Percentiles rank a stretch among this genome's conserved stretches.
phyloP scores from a whole-genome alignment of 2,888 invertebrate species.

The Xylota sylvarum region DNA sequence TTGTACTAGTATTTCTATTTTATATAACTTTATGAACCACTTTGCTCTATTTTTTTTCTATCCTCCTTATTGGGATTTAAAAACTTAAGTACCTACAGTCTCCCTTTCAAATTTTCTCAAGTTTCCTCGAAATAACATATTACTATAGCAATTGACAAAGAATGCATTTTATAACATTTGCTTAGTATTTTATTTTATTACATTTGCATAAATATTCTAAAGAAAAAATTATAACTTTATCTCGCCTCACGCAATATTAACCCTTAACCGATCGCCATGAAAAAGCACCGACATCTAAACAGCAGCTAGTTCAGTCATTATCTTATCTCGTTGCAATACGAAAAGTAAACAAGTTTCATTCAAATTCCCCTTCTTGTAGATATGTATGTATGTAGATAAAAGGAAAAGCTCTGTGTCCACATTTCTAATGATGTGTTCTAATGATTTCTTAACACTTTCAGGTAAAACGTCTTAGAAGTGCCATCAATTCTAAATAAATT shows the following conservation, averaged over 20 bases:
- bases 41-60: no score
- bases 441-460: background rate
- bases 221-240: no score
- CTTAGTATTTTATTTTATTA: no score
- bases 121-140: no score
- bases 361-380: background rate
- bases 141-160: no score
- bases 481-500: constrained; percentile 3
- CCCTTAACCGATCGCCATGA: background rate
- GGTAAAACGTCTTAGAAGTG: constrained; percentile 16
- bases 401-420: background rate
- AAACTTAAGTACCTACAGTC: no score
- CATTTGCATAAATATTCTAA: background rate
- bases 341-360: constrained; percentile 20
- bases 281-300: background rate
- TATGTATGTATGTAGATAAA: background rate
- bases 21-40: no score
- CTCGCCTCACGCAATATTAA: constrained; percentile 21
- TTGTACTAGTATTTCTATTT: no score
- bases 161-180: no score
- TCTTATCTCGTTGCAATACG: constrained; percentile 28
- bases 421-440: background rate
- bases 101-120: no score
- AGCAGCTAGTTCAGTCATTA: background rate
- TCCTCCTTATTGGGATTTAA: no score